Evolutionary conservation across 2,888 invertebrate species (phyloP).

Genomic region (Ormyrus thymus): DNA sequence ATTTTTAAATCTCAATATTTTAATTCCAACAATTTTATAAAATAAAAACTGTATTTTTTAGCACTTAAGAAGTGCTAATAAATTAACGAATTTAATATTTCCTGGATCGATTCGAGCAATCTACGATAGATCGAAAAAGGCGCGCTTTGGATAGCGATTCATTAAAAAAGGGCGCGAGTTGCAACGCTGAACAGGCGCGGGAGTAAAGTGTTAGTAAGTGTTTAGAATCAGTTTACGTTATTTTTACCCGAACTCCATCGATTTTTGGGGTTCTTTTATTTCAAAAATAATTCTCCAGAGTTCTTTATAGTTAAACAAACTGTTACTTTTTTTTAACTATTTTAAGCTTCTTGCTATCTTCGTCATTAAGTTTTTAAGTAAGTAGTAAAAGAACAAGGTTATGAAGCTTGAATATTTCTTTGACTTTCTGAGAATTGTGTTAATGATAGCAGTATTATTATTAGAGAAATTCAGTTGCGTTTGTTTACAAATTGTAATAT

Average conservation of each 20-base stretch:
- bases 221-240: background rate
- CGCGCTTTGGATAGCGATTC: background rate
- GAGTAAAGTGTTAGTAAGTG: background rate
- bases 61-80: too few relatives aligned
- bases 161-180: constrained; percentile 9
- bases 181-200: background rate
- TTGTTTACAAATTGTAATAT: too few relatives aligned
- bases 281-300: background rate
- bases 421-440: background rate
- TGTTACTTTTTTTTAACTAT: background rate
- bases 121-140: background rate
- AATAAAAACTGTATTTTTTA: background rate
- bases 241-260: background rate
- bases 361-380: constrained; percentile 14
- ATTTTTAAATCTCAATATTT: too few relatives aligned
- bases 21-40: background rate
- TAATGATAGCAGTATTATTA: background rate
- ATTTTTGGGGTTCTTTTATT: constrained; percentile 16
- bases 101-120: too few relatives aligned
- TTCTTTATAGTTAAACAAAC: too few relatives aligned
- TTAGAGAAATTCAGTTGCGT: background rate
- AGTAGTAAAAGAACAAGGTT: constrained; percentile 31
- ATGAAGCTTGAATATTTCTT: constrained; percentile 25
- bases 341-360: background rate
- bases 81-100: too few relatives aligned